Conservation (phyloP, 2,797 vertebrate species). For the Octomys mimax region DNA sequence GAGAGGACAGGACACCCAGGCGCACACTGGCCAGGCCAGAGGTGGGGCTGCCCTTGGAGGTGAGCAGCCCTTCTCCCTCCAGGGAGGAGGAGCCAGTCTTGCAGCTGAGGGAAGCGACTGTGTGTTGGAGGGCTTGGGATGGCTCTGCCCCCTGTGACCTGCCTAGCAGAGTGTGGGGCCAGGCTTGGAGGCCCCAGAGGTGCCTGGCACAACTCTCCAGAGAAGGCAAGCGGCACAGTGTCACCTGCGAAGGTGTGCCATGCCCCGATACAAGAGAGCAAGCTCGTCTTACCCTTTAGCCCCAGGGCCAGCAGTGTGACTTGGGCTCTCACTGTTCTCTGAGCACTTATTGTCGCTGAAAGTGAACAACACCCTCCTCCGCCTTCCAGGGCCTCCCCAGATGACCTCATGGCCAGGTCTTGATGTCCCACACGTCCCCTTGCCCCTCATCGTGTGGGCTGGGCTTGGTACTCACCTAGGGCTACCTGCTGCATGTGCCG, state of each 20-base stretch:
- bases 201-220: not conserved
- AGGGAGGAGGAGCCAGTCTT: not conserved
- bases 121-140: not conserved
- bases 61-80: conserved; percentile 61
- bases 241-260: not conserved
- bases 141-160: not conserved
- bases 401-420: no score
- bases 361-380: not conserved
- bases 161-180: not conserved
- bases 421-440: not conserved
- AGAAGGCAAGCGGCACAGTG: not conserved
- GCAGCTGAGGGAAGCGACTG: conserved; percentile 22
- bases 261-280: not conserved
- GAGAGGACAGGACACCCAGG: not conserved
- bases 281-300: not conserved
- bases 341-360: not conserved
- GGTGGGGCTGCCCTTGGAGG: conserved; percentile 30
- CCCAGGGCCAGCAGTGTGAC: not conserved
- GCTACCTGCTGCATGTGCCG: conserved; percentile 91
- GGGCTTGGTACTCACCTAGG: conserved; percentile 88
- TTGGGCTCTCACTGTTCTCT: not conserved
- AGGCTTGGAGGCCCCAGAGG: not conserved
- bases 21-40: not conserved
- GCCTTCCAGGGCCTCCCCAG: not conserved
- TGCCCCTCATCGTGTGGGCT: not conserved